Conservation (phyloP, 2,113 vertebrate genomes). For the Solea senegalensis region DNA sequence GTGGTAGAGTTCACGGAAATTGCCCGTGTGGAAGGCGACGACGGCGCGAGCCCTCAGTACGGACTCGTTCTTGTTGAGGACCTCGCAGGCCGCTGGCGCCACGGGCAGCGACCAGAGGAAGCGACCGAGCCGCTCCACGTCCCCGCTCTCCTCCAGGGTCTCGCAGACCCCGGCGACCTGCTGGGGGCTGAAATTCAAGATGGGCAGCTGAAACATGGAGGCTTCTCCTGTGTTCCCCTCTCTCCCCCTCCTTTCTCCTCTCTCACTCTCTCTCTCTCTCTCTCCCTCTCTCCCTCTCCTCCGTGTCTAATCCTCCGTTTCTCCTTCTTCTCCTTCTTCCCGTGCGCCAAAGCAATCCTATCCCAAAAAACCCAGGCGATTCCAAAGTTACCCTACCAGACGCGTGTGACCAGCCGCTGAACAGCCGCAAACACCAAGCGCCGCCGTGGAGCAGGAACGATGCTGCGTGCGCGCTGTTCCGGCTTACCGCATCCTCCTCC, state of each 20-base stretch:
- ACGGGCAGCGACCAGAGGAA: slow-evolving; percentile 99
- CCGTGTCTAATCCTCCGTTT: slow-evolving; percentile 47
- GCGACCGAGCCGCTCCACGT: slow-evolving; percentile 97
- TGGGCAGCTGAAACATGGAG: slow-evolving; percentile 99
- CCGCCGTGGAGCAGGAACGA: slow-evolving; percentile 58
- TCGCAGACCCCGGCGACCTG: slow-evolving; percentile 99
- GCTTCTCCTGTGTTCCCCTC: slow-evolving; percentile 78
- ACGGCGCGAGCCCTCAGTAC: slow-evolving; percentile 95
- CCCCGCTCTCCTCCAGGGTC: slow-evolving; percentile 98
- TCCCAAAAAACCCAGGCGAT: slow-evolving; percentile 61
- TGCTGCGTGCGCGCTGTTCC: slow-evolving; percentile 64
- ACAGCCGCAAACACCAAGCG: slow-evolving; percentile 47
- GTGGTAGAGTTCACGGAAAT: slow-evolving; percentile 98
- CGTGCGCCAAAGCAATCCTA: slow-evolving; percentile 49
- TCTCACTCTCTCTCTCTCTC: slow-evolving; percentile 50
- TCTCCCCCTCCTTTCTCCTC: slow-evolving; percentile 69
- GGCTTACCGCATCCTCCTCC: slow-evolving; percentile 77
- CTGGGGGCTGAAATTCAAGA: slow-evolving; percentile 99
- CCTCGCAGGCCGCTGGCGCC: slow-evolving; percentile 97
- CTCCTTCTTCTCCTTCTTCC: slow-evolving; percentile 45
- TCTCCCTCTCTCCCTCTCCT: slow-evolving; percentile 51
- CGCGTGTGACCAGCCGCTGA: slow-evolving; percentile 44
- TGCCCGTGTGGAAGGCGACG: slow-evolving; percentile 97
- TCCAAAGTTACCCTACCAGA: slow-evolving; percentile 72
- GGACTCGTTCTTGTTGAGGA: slow-evolving; percentile 97